A percentile compares a stretch with the other conserved stretches of the same genome.
These are phyloP conservation scores for Mesorhabditis sp. DNA, from an alignment of 2,888 invertebrate genomes.

Conservation along the genomic window DNA sequence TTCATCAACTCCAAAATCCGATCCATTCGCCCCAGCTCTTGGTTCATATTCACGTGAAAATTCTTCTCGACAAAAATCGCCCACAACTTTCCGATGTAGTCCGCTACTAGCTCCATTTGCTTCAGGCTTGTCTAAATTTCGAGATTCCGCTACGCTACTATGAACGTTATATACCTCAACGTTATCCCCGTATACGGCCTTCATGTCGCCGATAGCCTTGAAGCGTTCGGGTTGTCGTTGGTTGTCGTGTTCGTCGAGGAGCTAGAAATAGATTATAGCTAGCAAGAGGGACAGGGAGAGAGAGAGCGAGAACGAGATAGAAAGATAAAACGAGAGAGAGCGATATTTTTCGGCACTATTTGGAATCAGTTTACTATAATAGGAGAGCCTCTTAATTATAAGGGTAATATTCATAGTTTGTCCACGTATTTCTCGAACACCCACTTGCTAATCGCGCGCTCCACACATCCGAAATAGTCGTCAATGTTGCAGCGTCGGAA, in stretches of 20 bases:
- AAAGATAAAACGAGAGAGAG: no score
- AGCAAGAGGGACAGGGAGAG: no score
- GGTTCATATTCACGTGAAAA: conserved; percentile 35
- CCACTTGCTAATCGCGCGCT: conserved; percentile 29
- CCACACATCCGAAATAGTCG: conserved; percentile 54
- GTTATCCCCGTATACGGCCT: conserved; percentile 41
- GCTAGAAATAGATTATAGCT: conserved; percentile 17
- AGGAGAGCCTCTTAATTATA: background rate
- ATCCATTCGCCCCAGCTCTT: conserved; percentile 49
- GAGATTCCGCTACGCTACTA: background rate
- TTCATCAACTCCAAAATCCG: conserved; percentile 43
- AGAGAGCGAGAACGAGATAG: no score
- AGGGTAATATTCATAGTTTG: conserved; percentile 6
- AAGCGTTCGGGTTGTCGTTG: conserved; percentile 22
- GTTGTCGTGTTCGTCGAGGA: conserved; percentile 21
- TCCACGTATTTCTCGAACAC: conserved; percentile 23
- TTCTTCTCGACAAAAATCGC: conserved; percentile 37
- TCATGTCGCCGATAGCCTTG: conserved; percentile 50
- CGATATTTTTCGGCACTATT: no score
- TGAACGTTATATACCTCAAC: conserved; percentile 24
- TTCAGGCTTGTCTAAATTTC: conserved; percentile 6
- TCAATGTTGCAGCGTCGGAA: conserved; percentile 47
- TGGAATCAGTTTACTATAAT: no score
- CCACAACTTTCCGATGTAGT: conserved; percentile 40
- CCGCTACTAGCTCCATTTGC: conserved; percentile 22